A percentile compares a stretch with the other conserved stretches of the same genome.
Evolutionary conservation across 2,888 invertebrate species (phyloP).

Genomic region (Scaptomyza flava): DNA sequence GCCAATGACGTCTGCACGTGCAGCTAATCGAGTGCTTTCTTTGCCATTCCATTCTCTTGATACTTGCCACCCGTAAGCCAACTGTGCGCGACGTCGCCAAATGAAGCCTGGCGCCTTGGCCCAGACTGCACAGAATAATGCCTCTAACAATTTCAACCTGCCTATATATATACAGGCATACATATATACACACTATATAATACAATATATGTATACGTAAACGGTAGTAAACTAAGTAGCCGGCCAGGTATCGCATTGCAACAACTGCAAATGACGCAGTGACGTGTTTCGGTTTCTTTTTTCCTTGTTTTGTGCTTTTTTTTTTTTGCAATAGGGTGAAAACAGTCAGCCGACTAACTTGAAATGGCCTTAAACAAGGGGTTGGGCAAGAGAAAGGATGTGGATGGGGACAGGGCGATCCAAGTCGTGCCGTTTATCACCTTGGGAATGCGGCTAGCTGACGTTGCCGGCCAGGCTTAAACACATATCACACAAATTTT

Average conservation of each 20-base stretch:
- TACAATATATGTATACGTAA: constrained; percentile 8
- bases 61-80: constrained; percentile 10
- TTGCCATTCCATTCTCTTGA: neutral
- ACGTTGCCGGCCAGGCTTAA: constrained; percentile 21
- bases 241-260: constrained; percentile 48
- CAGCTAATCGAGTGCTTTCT: constrained; percentile 29
- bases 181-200: constrained; percentile 5
- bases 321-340: constrained; percentile 30
- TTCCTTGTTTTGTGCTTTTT: too few species aligned
- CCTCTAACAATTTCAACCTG: neutral
- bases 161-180: constrained; percentile 3
- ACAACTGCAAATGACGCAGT: constrained; percentile 68
- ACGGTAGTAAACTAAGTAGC: constrained; percentile 28
- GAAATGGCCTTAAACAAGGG: constrained; percentile 39
- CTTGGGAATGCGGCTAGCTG: constrained; percentile 67
- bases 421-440: constrained; percentile 56
- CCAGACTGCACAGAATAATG: constrained; percentile 32
- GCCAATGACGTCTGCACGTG: constrained; percentile 61
- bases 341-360: constrained; percentile 43
- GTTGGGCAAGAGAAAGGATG: neutral
- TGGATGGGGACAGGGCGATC: neutral
- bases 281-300: constrained; percentile 40
- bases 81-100: constrained; percentile 48
- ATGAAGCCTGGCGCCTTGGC: constrained; percentile 65
- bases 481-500: constrained; percentile 20